These are phyloP conservation scores for Vanessa atalanta DNA, from an alignment of 1,140 invertebrate species.

Conservation along the genomic window DNA sequence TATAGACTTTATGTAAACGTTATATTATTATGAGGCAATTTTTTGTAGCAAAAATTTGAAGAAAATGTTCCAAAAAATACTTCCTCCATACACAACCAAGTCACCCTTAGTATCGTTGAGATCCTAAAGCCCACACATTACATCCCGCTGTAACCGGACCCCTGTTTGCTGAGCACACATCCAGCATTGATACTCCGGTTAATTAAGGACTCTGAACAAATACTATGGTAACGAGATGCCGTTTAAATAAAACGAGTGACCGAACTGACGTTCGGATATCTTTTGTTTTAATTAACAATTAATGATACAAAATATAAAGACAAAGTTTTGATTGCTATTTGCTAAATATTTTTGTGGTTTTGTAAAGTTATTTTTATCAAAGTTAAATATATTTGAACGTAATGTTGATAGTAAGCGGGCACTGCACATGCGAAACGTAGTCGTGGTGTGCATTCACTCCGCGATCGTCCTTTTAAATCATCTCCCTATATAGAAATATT, in stretches of 20 bases:
- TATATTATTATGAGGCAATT: too few relatives aligned
- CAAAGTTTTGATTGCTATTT: too few relatives aligned
- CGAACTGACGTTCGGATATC: background rate
- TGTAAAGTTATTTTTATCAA: too few relatives aligned
- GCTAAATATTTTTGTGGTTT: too few relatives aligned
- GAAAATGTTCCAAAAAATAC: background rate
- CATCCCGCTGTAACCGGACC: slow-evolving; percentile 10
- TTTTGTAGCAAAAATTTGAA: background rate
- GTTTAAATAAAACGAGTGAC: slow-evolving; percentile 27
- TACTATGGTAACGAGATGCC: slow-evolving; percentile 37
- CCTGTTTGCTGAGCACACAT: slow-evolving; percentile 42
- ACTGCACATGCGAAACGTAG: too few relatives aligned
- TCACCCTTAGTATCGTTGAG: background rate
- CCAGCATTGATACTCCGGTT: slow-evolving; percentile 51
- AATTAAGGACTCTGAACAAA: slow-evolving; percentile 59
- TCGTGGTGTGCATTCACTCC: too few relatives aligned
- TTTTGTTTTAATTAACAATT: background rate
- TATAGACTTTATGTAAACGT: too few relatives aligned
- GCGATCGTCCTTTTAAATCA: too few relatives aligned
- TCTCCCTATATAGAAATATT: too few relatives aligned
- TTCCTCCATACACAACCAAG: background rate
- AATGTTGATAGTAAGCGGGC: too few relatives aligned
- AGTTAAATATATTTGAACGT: too few relatives aligned
- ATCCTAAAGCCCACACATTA: background rate
- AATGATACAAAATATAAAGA: background rate